Conservation (phyloP, 2,797 vertebrate genomes). For the Moxostoma hubbsi region DNA sequence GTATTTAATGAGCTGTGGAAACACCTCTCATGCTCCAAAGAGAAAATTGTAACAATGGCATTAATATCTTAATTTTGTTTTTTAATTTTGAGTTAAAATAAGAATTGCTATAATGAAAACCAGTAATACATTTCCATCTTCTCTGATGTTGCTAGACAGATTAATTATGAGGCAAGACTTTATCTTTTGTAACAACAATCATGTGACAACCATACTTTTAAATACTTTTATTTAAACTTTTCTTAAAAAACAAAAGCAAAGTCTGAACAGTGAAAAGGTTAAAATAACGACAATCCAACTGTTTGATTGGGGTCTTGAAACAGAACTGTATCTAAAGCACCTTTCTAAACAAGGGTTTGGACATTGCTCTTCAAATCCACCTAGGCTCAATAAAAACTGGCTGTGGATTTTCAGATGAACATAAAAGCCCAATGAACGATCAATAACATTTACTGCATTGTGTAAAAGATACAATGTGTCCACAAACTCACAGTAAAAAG, state of each 20-base stretch:
- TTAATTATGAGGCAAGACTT: too few species aligned
- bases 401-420: conserved; percentile 38
- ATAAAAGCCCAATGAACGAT: conserved; percentile 33
- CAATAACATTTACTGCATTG: conserved; percentile 46
- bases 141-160: too few species aligned
- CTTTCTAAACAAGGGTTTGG: conserved; percentile 43
- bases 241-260: conserved; percentile 33
- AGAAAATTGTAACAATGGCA: too few species aligned
- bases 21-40: too few species aligned
- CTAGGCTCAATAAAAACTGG: conserved; percentile 33
- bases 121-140: too few species aligned
- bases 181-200: too few species aligned
- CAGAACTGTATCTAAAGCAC: conserved; percentile 46
- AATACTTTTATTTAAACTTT: conserved; percentile 57
- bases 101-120: too few species aligned
- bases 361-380: conserved; percentile 44
- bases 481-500: conserved; percentile 36
- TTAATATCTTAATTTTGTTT: too few species aligned
- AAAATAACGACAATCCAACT: conserved; percentile 43
- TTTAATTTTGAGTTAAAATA: too few species aligned
- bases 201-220: conserved; percentile 37
- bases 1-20: background rate
- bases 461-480: conserved; percentile 42
- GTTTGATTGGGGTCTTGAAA: conserved; percentile 13
- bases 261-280: conserved; percentile 46